Base-by-base conservation (phyloP, 2,797 vertebrate genomes). In the Cirrhinus mrigala region DNA sequence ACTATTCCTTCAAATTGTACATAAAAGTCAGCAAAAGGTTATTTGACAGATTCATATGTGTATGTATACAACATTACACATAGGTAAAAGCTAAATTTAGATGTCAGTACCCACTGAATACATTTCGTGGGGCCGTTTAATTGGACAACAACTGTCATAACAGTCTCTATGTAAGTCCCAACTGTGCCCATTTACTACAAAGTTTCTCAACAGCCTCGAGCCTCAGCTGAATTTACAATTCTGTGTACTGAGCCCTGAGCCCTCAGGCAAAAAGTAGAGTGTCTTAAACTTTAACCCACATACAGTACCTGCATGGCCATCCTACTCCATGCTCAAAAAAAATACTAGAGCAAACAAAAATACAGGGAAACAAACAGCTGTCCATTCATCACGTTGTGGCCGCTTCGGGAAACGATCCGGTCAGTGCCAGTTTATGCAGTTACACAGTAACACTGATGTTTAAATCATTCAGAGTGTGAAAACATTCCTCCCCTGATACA, bases 131-230 rank as follows among this genome's bases (percentile, higher is more conserved):
- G 27, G 33, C 52, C 20, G 15, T 46, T 74, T 69, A 79, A 81
- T 44, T 85, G 68, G 70, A 29, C 18, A 71, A 80, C 58, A 68
- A 66, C 73, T 24, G 54, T 71, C 64, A 27, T 33, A 79, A 37
- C 87, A 78, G 69, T 74, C 78, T 52, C 40, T 3, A 10, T 27
- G 48, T 22, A 48, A 60, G 33, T 89, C 69, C 88, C 87, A 15
- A 44, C 22, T 66, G 74, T 85, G 83, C 64, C 77, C 74, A 88
- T 89, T 89, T 85, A 69, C 85, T 33, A 83, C 58, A 75, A 56
- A 75, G 74, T 37, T 77, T 58, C 33, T 56, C 82, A 78, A 20
- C 56, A 54, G 70, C 85, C 70, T 48, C 20, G 20, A 24, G 80
- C 79, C 79, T 18, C 37, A 83, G 62, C 58, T 83, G 77, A 64